Conservation (phyloP, 2,797 vertebrate genomes). For the Lophius americanus region DNA sequence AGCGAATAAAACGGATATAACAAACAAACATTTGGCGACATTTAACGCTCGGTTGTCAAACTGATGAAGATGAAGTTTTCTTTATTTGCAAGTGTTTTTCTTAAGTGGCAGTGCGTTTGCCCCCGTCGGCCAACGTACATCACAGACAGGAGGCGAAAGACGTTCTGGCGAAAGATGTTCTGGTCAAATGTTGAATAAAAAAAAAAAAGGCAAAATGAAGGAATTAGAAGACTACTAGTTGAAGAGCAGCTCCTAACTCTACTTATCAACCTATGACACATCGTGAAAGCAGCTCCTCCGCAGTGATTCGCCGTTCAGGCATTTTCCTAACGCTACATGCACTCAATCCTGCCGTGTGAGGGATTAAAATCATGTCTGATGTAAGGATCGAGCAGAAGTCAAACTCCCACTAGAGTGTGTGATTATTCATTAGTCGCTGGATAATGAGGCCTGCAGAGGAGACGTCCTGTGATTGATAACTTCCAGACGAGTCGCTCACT, state of each 20-base stretch:
- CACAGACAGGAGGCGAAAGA: neutral
- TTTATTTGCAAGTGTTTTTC: too few species aligned
- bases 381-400: constrained; percentile 28
- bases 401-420: constrained; percentile 29
- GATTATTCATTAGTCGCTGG: constrained; percentile 46
- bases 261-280: constrained; percentile 22
- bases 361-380: constrained; percentile 18
- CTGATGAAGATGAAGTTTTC: too few species aligned
- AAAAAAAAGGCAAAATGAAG: neutral
- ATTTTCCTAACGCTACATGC: neutral
- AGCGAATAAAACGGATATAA: too few species aligned
- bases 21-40: too few species aligned
- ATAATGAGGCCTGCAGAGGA: constrained; percentile 37
- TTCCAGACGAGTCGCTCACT: constrained; percentile 32
- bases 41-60: too few species aligned
- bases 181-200: neutral
- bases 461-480: constrained; percentile 30
- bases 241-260: neutral
- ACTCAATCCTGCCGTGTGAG: constrained; percentile 11
- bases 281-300: constrained; percentile 19
- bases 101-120: too few species aligned
- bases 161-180: neutral
- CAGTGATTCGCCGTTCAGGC: constrained; percentile 12
- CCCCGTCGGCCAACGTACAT: neutral
- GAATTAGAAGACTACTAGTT: neutral